These are phyloP conservation scores for Andricus grossulariae DNA, from an alignment of 1,140 invertebrate genomes.

Conservation along the genomic window DNA sequence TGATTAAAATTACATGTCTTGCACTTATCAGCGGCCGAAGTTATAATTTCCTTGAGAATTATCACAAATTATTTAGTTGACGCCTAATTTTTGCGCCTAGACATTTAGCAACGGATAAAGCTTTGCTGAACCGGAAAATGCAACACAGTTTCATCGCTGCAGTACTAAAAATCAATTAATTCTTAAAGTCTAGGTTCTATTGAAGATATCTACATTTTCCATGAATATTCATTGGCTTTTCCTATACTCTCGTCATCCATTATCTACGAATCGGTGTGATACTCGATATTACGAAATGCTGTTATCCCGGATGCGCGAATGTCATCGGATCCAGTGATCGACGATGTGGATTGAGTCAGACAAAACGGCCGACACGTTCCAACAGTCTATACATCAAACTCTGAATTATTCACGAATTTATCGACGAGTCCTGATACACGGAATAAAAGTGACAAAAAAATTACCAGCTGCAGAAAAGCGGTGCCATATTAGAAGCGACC, in stretches of 20 bases:
- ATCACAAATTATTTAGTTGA: neutral
- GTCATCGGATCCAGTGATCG: slow-evolving; percentile 14
- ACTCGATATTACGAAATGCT: slow-evolving; percentile 1
- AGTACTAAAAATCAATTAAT: neutral
- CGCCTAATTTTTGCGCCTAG: neutral
- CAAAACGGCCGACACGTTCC: neutral
- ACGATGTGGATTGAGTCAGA: slow-evolving; percentile 14
- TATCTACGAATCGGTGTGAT: neutral
- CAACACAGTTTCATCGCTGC: no score
- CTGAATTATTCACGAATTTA: slow-evolving; percentile 26
- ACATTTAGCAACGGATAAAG: neutral
- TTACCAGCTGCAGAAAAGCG: slow-evolving; percentile 53
- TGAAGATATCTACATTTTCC: slow-evolving; percentile 41
- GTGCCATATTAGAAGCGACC: slow-evolving; percentile 58
- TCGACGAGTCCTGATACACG: neutral
- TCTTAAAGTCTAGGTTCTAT: neutral
- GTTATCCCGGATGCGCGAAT: slow-evolving; percentile 10
- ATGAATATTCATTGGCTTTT: slow-evolving; percentile 57
- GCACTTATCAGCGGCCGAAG: neutral
- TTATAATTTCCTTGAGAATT: slow-evolving; percentile 20
- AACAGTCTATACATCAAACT: slow-evolving; percentile 5
- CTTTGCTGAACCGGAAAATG: no score
- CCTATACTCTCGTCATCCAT: neutral
- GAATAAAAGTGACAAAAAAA: slow-evolving; percentile 33
- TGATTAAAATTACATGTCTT: slow-evolving; percentile 17